Evolutionary conservation across 1,140 invertebrate genomes (phyloP), one percentile per base, ranked within the genome.

Genomic region (Drosophila tropicalis): DNA sequence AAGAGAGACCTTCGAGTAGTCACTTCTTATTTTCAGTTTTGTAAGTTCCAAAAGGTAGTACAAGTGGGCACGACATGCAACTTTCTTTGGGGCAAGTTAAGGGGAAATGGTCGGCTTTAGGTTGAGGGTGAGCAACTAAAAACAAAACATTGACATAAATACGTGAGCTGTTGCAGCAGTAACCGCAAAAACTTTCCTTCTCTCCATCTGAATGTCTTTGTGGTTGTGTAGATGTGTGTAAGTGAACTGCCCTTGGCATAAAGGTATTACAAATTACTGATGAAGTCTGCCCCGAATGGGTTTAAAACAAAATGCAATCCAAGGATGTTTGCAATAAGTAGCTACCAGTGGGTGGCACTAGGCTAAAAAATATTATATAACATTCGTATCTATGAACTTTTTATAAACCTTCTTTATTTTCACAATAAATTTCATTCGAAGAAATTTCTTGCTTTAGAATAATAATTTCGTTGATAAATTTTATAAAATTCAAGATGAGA

Each of bases 111-210:
- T 39, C 36, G 70, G 72, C 57, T 40, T 62, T 62, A 72, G 61
- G 57, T 51, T 51, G 44, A 54, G 25, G 57, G 66, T 60, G 67
- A 76, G 67, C 71, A 83, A 84, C 70, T 70, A 85, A 82, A 51
- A 85, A 87, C 75, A 85, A 86, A 86, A 82, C 82, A 86, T 86
- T 86, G 83, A 83, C 83, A 86, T 87, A 86, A 87, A 87, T 87
- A 87, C 69, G 76, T 76, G 72, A 69, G 62, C 66, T 56, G 74
- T 62, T 64, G 74, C 70, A 70, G 62, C 25, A 40, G 67, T 67
- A 83, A 76, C 67, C 71, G 67, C 72, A 83, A 67, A 82, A 87
- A 85, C 70, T 87, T 84, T 85, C 56, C 40, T 36, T 66, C 75
- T 75, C 36, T 36, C 34, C 34, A 36, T 36, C 34, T 9, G 34